Evolutionary conservation across 2,797 vertebrate genomes (phyloP).

Genomic region (Rhynchonycteris naso): DNA sequence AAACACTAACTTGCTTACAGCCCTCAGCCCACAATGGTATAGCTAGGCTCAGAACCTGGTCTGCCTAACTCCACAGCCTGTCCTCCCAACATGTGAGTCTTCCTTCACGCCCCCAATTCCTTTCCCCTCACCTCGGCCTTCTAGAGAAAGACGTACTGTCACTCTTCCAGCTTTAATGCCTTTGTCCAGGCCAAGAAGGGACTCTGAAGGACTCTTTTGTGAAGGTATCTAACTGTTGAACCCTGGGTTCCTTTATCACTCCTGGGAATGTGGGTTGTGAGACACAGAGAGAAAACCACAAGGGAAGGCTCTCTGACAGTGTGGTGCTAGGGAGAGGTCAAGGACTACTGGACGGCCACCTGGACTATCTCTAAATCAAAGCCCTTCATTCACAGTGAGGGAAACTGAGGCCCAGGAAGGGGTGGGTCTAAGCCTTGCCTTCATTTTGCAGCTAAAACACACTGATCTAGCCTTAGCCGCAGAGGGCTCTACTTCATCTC

Average conservation of each 20-base stretch:
- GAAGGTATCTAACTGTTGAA: neutral
- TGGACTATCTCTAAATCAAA: neutral
- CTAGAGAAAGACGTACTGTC: neutral
- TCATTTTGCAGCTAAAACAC: neutral
- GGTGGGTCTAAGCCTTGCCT: neutral
- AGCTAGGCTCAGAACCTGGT: neutral
- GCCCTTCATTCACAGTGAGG: neutral
- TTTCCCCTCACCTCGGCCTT: neutral
- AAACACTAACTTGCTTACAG: neutral
- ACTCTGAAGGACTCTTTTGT: conserved; percentile 21
- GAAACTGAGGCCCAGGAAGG: neutral
- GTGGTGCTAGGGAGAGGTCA: neutral
- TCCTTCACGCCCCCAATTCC: neutral
- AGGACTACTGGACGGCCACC: neutral
- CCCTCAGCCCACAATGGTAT: fast-evolving
- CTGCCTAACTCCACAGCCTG: neutral
- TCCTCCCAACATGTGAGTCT: neutral
- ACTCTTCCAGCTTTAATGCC: neutral
- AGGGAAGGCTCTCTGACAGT: neutral
- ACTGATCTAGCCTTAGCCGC: neutral
- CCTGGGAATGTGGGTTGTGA: neutral
- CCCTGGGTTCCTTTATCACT: neutral
- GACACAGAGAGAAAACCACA: neutral
- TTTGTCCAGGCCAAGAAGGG: conserved; percentile 24
- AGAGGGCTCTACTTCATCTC: neutral